Percentiles rank a stretch among this genome's conserved stretches.
Evolutionary conservation across 2,888 invertebrate species (phyloP).

Genomic region (Tipula helvola): DNA sequence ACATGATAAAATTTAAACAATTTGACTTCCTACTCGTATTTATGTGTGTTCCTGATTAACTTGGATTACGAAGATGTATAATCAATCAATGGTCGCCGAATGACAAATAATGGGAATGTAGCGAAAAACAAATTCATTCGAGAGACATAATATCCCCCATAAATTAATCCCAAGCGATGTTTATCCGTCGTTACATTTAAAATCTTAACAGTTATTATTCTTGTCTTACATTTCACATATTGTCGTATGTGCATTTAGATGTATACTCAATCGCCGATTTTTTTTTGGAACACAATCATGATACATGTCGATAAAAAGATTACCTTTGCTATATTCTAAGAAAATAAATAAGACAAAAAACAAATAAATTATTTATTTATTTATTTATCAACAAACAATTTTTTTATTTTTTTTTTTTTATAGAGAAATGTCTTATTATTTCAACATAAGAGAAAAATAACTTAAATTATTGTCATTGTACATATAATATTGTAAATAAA

Average conservation of each 20-base stretch:
- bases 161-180: not conserved
- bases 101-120: not conserved
- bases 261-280: not conserved
- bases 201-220: not conserved
- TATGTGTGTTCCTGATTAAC: not conserved
- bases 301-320: not conserved
- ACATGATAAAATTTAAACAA: not conserved
- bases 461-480: constrained; percentile 6
- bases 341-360: not conserved
- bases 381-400: not conserved
- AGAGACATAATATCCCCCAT: not conserved
- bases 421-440: not conserved
- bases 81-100: not conserved
- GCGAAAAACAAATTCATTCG: not conserved
- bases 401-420: not conserved
- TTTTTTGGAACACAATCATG: not conserved
- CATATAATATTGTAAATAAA: constrained; percentile 5
- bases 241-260: not conserved
- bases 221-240: not conserved
- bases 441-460: not conserved
- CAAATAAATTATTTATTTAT: not conserved
- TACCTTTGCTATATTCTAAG: not conserved
- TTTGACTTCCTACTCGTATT: not conserved
- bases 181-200: not conserved
- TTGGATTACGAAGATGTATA: not conserved